Percentiles rank a stretch among this genome's conserved stretches.
phyloP scores from a whole-genome alignment of 2,113 vertebrate genomes.

The Naja naja region DNA sequence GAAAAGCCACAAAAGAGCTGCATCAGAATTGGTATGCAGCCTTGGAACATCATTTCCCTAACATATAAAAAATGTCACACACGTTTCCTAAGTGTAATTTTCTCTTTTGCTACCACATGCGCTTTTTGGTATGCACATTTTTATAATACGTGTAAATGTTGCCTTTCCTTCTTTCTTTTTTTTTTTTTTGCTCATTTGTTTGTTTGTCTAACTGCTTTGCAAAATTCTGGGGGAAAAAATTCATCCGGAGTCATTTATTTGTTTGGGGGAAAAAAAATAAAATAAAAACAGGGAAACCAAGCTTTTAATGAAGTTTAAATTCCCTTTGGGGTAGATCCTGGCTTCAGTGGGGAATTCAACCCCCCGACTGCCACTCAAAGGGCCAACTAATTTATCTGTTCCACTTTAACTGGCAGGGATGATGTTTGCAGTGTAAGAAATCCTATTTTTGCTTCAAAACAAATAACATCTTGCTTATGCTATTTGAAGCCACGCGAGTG shows the following conservation, averaged over 20 bases:
- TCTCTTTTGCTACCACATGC: not conserved
- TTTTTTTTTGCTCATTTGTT: not conserved
- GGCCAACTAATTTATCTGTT: not conserved
- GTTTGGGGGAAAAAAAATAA: not conserved
- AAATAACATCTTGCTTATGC: not conserved
- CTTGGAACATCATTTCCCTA: not conserved
- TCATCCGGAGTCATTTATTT: not conserved
- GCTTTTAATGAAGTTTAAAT: not conserved
- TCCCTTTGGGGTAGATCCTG: not conserved
- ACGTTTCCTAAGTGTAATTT: not conserved
- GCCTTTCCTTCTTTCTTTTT: not conserved
- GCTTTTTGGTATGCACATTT: not conserved
- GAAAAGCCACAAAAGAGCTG: not conserved
- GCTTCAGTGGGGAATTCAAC: not conserved
- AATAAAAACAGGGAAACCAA: not conserved
- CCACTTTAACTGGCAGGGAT: not conserved
- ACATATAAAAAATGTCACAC: not conserved
- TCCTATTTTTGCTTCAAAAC: not conserved
- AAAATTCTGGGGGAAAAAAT: not conserved
- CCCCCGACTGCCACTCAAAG: not conserved
- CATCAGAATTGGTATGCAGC: not conserved
- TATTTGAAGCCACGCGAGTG: not conserved
- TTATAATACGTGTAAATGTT: not conserved
- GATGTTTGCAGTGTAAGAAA: not conserved
- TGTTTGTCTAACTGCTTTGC: not conserved